A percentile compares a stretch with the other conserved stretches of the same genome.
Evolutionary conservation across 2,888 invertebrate genomes (phyloP).

Genomic region (Mesorhabditis belari): DNA sequence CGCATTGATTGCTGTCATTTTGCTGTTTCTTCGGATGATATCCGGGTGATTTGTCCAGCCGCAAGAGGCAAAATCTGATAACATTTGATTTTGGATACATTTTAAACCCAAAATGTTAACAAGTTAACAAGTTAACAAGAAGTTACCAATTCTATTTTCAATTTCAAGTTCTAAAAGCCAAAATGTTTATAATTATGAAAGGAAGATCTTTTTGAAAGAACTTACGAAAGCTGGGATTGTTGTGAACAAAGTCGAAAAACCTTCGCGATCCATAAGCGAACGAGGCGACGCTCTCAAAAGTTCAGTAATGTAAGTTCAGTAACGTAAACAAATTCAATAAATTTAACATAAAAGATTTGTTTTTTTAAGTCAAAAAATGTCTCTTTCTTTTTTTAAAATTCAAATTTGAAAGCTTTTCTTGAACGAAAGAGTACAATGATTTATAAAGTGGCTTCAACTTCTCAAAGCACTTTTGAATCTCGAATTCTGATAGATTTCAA

Average conservation of each 20-base stretch:
- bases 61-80: constrained; percentile 24
- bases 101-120: not conserved
- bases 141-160: too few relatives aligned
- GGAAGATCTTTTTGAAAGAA: not conserved
- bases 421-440: too few relatives aligned
- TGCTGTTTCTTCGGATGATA: constrained; percentile 63
- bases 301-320: not conserved
- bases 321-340: not conserved
- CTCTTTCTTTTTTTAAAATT: too few relatives aligned
- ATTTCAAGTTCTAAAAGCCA: too few relatives aligned
- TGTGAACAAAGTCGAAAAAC: constrained; percentile 83
- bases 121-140: not conserved
- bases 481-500: too few relatives aligned
- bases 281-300: constrained; percentile 56
- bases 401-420: too few relatives aligned
- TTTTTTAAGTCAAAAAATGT: too few relatives aligned
- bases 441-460: too few relatives aligned
- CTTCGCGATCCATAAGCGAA: constrained; percentile 81
- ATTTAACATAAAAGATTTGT: too few relatives aligned
- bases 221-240: constrained; percentile 70
- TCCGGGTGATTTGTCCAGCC: constrained; percentile 28
- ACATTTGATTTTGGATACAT: not conserved
- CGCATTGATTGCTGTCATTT: constrained; percentile 91
- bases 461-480: too few relatives aligned
- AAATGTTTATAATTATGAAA: too few relatives aligned